A percentile compares a stretch with the other conserved stretches of the same genome.
phyloP scores from a whole-genome alignment of 2,797 vertebrate genomes.

The Trachurus trachurus region DNA sequence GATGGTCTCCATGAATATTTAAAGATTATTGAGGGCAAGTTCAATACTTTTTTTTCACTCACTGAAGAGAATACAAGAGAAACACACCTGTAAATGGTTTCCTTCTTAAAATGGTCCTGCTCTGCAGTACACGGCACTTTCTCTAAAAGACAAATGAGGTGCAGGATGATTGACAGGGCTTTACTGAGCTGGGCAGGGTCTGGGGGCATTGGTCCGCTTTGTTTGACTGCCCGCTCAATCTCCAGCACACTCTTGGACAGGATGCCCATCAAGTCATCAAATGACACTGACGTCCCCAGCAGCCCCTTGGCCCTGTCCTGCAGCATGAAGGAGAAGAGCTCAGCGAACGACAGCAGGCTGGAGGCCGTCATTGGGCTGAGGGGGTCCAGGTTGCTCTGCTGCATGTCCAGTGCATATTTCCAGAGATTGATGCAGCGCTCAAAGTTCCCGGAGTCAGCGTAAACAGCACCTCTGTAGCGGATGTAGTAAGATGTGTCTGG shows the following conservation, averaged over 20 bases:
- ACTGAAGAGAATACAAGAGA: neutral
- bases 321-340: slow-evolving; percentile 99
- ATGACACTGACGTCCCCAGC: slow-evolving; percentile 95
- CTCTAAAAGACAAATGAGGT: slow-evolving; percentile 97
- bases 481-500: slow-evolving; percentile 99
- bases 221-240: slow-evolving; percentile 95
- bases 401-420: slow-evolving; percentile 99
- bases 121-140: slow-evolving; percentile 95
- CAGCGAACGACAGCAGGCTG: slow-evolving; percentile 96
- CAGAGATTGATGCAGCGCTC: slow-evolving; percentile 98
- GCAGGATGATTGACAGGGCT: slow-evolving; percentile 98
- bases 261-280: slow-evolving; percentile 98
- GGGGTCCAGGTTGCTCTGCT: slow-evolving; percentile 96
- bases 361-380: slow-evolving; percentile 99
- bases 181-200: slow-evolving; percentile 97
- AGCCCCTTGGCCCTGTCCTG: slow-evolving; percentile 98
- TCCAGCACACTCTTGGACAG: slow-evolving; percentile 97
- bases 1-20: neutral
- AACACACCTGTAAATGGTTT: slow-evolving; percentile 92
- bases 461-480: slow-evolving; percentile 96
- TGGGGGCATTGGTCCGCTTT: slow-evolving; percentile 88
- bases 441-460: slow-evolving; percentile 98
- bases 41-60: neutral
- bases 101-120: slow-evolving; percentile 98
- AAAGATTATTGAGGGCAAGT: neutral